These are phyloP conservation scores for Halesus radiatus DNA, from an alignment of 1,140 invertebrate genomes.

Conservation along the genomic window DNA sequence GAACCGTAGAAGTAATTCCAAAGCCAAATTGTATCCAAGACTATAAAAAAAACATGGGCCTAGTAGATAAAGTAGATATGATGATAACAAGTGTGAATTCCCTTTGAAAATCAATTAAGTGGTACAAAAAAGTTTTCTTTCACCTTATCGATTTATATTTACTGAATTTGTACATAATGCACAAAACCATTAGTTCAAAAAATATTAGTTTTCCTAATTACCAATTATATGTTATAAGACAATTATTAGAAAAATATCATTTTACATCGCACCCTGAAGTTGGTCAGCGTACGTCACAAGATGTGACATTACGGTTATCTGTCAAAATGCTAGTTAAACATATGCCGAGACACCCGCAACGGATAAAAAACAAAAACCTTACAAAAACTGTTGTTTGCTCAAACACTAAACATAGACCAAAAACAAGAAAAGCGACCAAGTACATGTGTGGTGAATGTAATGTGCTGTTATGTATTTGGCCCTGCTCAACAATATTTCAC, in stretches of 20 bases:
- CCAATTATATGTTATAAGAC: slow-evolving; percentile 5
- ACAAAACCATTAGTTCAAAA: not conserved
- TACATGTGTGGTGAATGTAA: slow-evolving; percentile 12
- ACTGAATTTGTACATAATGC: not conserved
- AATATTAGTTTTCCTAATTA: not conserved
- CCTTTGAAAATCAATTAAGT: slow-evolving; percentile 11
- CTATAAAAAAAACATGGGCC: not conserved
- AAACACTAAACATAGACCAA: too few species aligned
- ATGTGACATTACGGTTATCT: slow-evolving; percentile 1
- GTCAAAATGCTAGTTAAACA: slow-evolving; percentile 18
- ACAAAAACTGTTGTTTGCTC: slow-evolving; percentile 12
- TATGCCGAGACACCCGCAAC: slow-evolving; percentile 5
- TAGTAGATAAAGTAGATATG: slow-evolving; percentile 22
- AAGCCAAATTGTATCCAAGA: not conserved
- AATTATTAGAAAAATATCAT: slow-evolving; percentile 21
- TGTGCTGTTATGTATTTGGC: slow-evolving; percentile 17
- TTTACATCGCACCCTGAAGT: slow-evolving; percentile 1
- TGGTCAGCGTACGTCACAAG: slow-evolving; percentile 9
- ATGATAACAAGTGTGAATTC: not conserved
- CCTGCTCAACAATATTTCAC: slow-evolving; percentile 16
- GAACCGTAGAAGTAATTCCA: not conserved
- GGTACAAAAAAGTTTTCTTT: slow-evolving; percentile 21
- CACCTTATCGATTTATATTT: slow-evolving; percentile 24
- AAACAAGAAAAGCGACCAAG: slow-evolving; percentile 8
- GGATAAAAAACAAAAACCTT: slow-evolving; percentile 7